Percentiles rank a stretch among this genome's conserved stretches.
phyloP scores from a whole-genome alignment of 2,113 vertebrate genomes.

The Leucopsar rothschildi region DNA sequence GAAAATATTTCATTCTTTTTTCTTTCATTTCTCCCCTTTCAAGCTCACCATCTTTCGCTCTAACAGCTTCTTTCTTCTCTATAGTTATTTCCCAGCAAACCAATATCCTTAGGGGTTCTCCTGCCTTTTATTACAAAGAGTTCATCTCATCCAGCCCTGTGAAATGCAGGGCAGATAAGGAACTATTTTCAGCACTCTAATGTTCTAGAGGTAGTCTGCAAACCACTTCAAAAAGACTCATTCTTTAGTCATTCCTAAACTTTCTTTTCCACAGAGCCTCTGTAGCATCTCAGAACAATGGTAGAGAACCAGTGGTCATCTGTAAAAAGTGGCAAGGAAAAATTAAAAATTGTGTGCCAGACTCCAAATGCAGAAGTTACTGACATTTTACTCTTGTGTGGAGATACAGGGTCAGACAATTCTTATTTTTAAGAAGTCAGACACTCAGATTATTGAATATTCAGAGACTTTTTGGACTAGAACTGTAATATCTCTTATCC shows the following conservation, averaged over 20 bases:
- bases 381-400: background rate
- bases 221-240: background rate
- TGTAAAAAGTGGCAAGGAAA: background rate
- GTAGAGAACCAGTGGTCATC: background rate
- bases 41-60: conserved; percentile 40
- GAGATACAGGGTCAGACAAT: background rate
- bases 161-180: conserved; percentile 67
- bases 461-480: background rate
- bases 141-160: conserved; percentile 61
- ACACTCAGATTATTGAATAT: background rate
- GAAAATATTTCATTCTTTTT: conserved; percentile 35
- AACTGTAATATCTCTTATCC: background rate
- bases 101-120: conserved; percentile 54
- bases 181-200: conserved; percentile 28
- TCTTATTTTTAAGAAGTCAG: background rate
- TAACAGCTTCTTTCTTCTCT: conserved; percentile 58
- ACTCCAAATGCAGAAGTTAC: background rate
- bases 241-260: background rate
- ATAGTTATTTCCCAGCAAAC: conserved; percentile 57
- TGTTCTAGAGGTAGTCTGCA: background rate
- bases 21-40: conserved; percentile 44
- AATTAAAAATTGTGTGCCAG: background rate
- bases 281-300: background rate
- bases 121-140: conserved; percentile 56
- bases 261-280: background rate